phyloP scores from a whole-genome alignment of 1,140 invertebrate species.

The Psix sp. region DNA sequence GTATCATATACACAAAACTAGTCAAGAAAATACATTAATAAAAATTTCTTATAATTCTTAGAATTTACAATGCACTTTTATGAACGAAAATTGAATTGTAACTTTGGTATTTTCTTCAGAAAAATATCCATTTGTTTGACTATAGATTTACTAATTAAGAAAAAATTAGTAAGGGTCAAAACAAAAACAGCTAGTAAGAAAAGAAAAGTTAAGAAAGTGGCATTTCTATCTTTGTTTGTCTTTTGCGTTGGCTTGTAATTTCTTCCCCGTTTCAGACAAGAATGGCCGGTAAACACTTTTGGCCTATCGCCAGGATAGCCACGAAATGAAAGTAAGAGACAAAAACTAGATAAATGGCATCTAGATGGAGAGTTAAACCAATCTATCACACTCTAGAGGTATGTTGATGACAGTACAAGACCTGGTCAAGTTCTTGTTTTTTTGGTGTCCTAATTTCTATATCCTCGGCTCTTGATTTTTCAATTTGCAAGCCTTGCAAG shows the following conservation, averaged over 20 bases:
- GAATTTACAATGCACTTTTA: too few relatives aligned
- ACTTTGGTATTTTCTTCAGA: too few relatives aligned
- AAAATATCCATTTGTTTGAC: too few relatives aligned
- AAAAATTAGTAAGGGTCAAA: constrained; percentile 56
- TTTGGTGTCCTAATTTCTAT: constrained; percentile 33
- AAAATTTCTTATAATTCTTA: too few relatives aligned
- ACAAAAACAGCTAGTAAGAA: constrained; percentile 41
- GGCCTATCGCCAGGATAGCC: constrained; percentile 63
- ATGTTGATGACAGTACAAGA: constrained; percentile 75
- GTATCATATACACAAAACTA: too few relatives aligned
- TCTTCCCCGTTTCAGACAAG: constrained; percentile 29
- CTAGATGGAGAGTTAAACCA: constrained; percentile 70
- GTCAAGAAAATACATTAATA: too few relatives aligned
- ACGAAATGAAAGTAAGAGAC: constrained; percentile 70
- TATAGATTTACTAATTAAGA: too few relatives aligned
- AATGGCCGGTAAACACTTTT: constrained; percentile 68
- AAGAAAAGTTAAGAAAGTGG: constrained; percentile 17
- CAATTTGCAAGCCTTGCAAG: too few relatives aligned
- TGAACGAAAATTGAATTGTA: too few relatives aligned
- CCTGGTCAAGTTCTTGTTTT: constrained; percentile 66
- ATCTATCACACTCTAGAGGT: constrained; percentile 73
- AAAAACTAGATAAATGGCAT: constrained; percentile 76
- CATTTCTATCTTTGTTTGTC: constrained; percentile 32
- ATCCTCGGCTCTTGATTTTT: constrained; percentile 25
- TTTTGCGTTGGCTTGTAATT: constrained; percentile 6